phyloP scores from a whole-genome alignment of 2,888 invertebrate species.

The Nysson spinosus region DNA sequence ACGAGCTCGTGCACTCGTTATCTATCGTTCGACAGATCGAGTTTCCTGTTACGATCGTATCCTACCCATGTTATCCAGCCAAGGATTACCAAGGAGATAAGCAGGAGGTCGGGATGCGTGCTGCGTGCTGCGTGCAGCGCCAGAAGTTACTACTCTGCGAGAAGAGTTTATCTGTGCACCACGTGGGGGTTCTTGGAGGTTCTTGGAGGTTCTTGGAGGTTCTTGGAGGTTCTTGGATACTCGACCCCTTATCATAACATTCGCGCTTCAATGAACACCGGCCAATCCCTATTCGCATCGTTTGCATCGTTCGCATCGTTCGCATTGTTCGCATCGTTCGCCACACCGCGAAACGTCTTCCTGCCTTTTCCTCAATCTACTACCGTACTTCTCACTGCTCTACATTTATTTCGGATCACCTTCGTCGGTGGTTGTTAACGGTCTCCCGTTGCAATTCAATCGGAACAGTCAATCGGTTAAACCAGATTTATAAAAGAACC shows the following conservation, averaged over 20 bases:
- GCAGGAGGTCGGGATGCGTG: constrained; percentile 32
- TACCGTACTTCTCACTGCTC: too few relatives aligned
- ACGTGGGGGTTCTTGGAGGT: constrained; percentile 55
- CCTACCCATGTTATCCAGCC: constrained; percentile 36
- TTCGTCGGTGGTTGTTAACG: too few relatives aligned
- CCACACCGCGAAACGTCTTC: too few relatives aligned
- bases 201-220: too few relatives aligned
- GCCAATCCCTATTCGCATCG: constrained; percentile 20
- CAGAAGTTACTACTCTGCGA: constrained; percentile 37
- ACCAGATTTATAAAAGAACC: too few relatives aligned
- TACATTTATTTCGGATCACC: too few relatives aligned
- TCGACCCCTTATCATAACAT: constrained; percentile 61
- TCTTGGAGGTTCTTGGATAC: constrained; percentile 47
- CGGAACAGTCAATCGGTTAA: too few relatives aligned
- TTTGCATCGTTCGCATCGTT: constrained; percentile 3
- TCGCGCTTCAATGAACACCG: constrained; percentile 56
- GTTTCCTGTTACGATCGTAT: constrained; percentile 49
- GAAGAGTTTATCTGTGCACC: constrained; percentile 45
- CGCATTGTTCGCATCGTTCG: constrained; percentile 1
- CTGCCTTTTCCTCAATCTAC: background rate
- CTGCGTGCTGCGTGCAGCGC: constrained; percentile 36
- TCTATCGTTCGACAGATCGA: constrained; percentile 51
- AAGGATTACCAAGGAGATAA: constrained; percentile 41
- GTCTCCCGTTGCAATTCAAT: too few relatives aligned
- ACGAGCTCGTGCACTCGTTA: constrained; percentile 46